Percentiles rank a stretch among this genome's conserved stretches.
Conservation (phyloP, 2,797 vertebrate species). For the Euphonia xanthogaster region DNA sequence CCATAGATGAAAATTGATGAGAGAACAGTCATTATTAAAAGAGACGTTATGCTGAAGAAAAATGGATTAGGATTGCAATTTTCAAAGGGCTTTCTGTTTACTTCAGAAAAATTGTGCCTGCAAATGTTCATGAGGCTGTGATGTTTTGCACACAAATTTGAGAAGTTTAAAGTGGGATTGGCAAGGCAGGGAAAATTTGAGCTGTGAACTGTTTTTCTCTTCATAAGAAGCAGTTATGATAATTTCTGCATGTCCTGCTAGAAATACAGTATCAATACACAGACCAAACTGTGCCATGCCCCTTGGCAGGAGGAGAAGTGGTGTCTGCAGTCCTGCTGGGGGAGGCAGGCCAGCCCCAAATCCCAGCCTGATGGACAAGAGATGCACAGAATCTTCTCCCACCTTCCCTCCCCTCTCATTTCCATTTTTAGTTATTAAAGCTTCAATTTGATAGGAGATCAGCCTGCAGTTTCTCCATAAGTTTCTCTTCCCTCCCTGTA, state of each 20-base stretch:
- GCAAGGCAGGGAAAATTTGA: not conserved
- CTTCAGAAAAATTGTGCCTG: not conserved
- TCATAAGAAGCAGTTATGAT: not conserved
- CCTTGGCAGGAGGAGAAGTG: not conserved
- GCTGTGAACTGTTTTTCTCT: not conserved
- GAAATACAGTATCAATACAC: not conserved
- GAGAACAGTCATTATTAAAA: not conserved
- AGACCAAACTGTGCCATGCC: rapidly evolving
- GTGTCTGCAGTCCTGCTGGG: rapidly evolving
- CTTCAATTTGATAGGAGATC: not conserved
- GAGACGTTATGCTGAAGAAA: not conserved
- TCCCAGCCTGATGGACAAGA: not conserved
- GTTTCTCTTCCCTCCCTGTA: not conserved
- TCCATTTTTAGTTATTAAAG: not conserved
- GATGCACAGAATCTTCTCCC: not conserved
- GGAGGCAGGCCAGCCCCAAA: not conserved
- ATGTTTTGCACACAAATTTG: not conserved
- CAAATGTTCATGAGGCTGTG: not conserved
- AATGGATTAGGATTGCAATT: not conserved
- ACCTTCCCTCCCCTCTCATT: not conserved
- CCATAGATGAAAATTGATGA: not conserved
- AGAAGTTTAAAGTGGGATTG: not conserved
- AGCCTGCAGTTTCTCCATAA: not conserved
- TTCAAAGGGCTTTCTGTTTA: not conserved
- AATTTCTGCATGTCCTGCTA: not conserved